A percentile compares a stretch with the other conserved stretches of the same genome.
Evolutionary conservation across 2,113 vertebrate species (phyloP).

Genomic region (Burhinus bistriatus): DNA sequence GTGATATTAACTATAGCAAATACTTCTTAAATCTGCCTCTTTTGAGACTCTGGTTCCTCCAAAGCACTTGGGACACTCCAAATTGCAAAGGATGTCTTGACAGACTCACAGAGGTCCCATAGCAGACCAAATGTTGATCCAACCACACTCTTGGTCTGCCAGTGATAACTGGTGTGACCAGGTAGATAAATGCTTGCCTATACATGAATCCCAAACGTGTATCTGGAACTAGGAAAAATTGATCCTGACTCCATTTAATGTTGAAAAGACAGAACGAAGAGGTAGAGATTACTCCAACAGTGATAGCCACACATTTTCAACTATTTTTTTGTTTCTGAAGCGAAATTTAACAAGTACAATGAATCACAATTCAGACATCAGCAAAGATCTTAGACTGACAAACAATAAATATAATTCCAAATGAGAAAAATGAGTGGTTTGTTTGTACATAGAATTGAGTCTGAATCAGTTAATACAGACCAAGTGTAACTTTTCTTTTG

Average conservation of each 20-base stretch:
- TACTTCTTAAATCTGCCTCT: background rate
- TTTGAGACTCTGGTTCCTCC: fast-evolving
- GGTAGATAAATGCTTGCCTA: background rate
- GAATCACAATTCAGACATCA: background rate
- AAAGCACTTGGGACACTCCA: background rate
- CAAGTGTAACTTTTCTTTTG: background rate
- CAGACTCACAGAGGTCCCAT: background rate
- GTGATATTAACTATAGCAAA: background rate
- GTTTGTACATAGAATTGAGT: background rate
- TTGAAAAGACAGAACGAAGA: background rate
- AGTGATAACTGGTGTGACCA: background rate
- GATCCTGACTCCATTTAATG: background rate
- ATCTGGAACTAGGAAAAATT: background rate
- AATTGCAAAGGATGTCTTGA: background rate
- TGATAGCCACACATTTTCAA: background rate
- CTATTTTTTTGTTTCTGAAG: background rate
- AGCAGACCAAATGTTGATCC: background rate
- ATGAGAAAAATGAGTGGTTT: background rate
- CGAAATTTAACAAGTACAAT: background rate
- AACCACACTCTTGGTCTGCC: background rate
- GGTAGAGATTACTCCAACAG: background rate
- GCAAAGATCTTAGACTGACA: background rate
- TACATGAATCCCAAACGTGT: background rate
- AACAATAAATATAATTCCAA: background rate
- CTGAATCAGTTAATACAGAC: background rate